These are phyloP conservation scores for Drosophila malerkotliana DNA, from an alignment of 1,140 invertebrate species.

Conservation along the genomic window DNA sequence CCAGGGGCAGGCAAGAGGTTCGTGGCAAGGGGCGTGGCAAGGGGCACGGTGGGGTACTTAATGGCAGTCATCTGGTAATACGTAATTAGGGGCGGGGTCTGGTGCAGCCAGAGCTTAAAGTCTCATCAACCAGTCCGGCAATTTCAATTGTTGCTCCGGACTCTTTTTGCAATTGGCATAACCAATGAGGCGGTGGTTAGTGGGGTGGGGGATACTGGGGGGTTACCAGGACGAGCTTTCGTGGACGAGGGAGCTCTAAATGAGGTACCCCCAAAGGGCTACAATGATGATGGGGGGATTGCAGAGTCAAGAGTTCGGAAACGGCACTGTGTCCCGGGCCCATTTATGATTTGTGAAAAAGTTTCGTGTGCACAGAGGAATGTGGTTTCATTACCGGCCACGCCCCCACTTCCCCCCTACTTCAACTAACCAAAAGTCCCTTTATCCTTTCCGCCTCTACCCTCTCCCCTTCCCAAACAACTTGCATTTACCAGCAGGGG, in stretches of 20 bases:
- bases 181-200: constrained; percentile 30
- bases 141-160: constrained; percentile 45
- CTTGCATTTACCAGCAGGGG: constrained; percentile 17
- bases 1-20: not conserved
- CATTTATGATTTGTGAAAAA: constrained; percentile 53
- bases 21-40: not conserved
- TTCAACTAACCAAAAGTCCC: not conserved
- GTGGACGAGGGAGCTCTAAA: not conserved
- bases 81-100: constrained; percentile 37
- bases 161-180: constrained; percentile 51
- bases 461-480: constrained; percentile 2
- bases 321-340: constrained; percentile 3
- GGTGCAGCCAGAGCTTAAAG: constrained; percentile 34
- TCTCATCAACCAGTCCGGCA: constrained; percentile 41
- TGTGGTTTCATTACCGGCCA: constrained; percentile 29
- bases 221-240: no score
- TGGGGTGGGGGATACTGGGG: not conserved
- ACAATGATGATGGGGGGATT: not conserved
- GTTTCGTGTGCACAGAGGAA: constrained; percentile 19
- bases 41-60: not conserved
- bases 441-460: not conserved
- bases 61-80: constrained; percentile 69
- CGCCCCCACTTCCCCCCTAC: not conserved
- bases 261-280: not conserved
- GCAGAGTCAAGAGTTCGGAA: not conserved